Evolutionary conservation across 2,888 invertebrate species (phyloP), one percentile per base, ranked within the genome.

Genomic region (Protophormia terraenovae): DNA sequence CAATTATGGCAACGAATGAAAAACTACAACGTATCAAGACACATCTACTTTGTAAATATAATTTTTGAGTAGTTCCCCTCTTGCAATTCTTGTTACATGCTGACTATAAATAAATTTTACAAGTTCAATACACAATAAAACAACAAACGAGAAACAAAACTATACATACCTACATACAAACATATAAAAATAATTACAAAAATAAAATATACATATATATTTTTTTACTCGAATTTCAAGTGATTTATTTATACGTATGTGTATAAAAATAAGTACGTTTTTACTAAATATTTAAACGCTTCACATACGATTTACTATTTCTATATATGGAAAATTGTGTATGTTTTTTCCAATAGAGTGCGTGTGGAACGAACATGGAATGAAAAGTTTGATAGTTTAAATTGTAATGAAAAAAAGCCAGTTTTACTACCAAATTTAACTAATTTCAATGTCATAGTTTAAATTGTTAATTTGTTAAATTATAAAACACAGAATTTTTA

Each of bases 361-460:
- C 77, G 77, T 67, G 77, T 55, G n/a, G n/a, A n/a, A n/a, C n/a
- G n/a, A n/a, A n/a, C n/a, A n/a, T n/a, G n/a, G n/a, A n/a, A n/a
- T n/a, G n/a, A n/a, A n/a, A n/a, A n/a, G n/a, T n/a, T n/a, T n/a
- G n/a, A n/a, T n/a, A n/a, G n/a, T n/a, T n/a, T n/a, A n/a, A n/a
- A n/a, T n/a, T n/a, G n/a, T n/a, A 19, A 66, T 8, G 72, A 55
- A n/a, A 55, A 22, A 62, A 58, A 69, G 16, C 14, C 35, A 67
- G 38, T 82, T 35, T 60, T 45, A 64, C 2, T 24, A 3, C 2
- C 19, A 22, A 64, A 58, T 71, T 55, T 29, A 14, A 45, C 19
- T 14, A 6, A n/a, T 62, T 60, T 75, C 69, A 76, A 69, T 69
- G 81, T 69, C 81, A 82, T 62, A 69, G 62, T 69, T 73, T 50